A percentile compares a stretch with the other conserved stretches of the same genome.
phyloP scores from a whole-genome alignment of 1,140 invertebrate species.

The Ridgeia piscesae region DNA sequence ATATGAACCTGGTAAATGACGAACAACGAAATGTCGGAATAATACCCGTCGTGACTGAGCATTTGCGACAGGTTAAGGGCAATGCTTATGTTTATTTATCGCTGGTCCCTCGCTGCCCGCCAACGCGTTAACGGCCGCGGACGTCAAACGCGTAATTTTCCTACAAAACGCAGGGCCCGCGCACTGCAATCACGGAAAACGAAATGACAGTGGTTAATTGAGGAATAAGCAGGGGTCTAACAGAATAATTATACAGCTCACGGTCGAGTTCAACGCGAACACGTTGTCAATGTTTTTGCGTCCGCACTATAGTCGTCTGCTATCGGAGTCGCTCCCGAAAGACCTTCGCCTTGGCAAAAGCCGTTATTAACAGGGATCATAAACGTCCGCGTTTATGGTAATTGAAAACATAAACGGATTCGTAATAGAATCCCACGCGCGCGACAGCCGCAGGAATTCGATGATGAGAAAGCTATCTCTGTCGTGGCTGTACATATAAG shows the following conservation, averaged over 20 bases:
- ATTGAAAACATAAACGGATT: neutral
- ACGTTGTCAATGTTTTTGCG: neutral
- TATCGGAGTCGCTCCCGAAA: neutral
- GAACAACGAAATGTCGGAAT: neutral
- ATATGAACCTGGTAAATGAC: neutral
- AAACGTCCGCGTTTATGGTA: conserved; percentile 4
- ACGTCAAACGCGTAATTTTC: neutral
- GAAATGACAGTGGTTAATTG: neutral
- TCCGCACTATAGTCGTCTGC: neutral
- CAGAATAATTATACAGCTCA: neutral
- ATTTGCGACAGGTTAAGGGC: neutral
- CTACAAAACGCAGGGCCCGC: neutral
- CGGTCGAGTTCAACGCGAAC: neutral
- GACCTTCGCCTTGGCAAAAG: neutral
- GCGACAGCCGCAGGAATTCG: neutral
- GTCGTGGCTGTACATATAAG: neutral
- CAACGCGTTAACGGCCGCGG: neutral
- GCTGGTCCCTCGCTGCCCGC: neutral
- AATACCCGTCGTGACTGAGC: neutral
- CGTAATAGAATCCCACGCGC: neutral
- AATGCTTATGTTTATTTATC: neutral
- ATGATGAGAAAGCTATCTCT: neutral
- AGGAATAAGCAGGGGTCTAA: neutral
- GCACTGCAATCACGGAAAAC: neutral
- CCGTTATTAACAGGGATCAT: neutral